These are phyloP conservation scores for Lampropteryx suffumata DNA, from an alignment of 2,888 invertebrate genomes.

Conservation along the genomic window DNA sequence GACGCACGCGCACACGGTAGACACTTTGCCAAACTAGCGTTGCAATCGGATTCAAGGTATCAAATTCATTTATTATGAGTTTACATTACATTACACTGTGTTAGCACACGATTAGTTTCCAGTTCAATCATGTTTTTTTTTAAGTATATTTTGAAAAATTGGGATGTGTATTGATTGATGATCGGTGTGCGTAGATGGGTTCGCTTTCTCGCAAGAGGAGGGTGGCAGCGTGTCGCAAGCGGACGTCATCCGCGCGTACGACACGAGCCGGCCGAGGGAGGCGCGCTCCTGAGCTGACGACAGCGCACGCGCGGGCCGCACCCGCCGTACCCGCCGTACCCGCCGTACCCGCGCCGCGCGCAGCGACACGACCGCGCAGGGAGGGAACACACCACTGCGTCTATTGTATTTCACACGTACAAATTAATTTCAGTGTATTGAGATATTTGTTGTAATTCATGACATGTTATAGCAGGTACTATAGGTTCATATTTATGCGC, in stretches of 20 bases:
- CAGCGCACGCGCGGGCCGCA: conserved; percentile 9
- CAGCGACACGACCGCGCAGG: too few species aligned
- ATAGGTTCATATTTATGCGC: background rate
- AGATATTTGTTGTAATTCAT: conserved; percentile 11
- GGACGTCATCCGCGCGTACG: conserved; percentile 97
- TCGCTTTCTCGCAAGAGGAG: conserved; percentile 99
- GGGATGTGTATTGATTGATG: background rate
- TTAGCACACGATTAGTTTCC: conserved; percentile 34
- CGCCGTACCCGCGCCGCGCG: background rate
- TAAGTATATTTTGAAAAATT: too few species aligned
- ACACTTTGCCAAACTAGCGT: conserved; percentile 27
- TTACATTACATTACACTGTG: conserved; percentile 24
- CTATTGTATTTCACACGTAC: conserved; percentile 30
- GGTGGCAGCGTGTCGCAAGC: conserved; percentile 97
- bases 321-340: conserved; percentile 20
- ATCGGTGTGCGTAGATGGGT: conserved; percentile 89
- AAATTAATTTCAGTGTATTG: conserved; percentile 18
- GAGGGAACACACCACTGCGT: background rate
- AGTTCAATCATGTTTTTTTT: conserved; percentile 26
- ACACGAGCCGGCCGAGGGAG: conserved; percentile 94
- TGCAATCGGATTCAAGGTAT: conserved; percentile 31
- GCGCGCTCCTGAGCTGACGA: conserved; percentile 84
- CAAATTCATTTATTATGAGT: conserved; percentile 21
- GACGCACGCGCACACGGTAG: conserved; percentile 41
- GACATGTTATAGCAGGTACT: conserved; percentile 8